Evolutionary conservation across 1,140 invertebrate species (phyloP).

Genomic region (Mercenaria mercenaria): DNA sequence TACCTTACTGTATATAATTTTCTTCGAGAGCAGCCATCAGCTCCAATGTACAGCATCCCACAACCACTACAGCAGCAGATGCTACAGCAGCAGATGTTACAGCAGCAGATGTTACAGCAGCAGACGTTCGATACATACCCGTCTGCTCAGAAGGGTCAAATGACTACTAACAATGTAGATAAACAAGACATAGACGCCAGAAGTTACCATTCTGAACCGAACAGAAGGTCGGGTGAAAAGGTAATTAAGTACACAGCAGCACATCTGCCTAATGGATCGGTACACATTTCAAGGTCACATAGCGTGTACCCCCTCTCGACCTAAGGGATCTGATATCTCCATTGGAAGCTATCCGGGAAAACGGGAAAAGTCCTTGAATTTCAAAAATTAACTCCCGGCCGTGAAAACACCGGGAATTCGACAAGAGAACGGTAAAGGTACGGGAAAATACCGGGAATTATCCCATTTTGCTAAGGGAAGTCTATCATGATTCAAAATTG

Average conservation of each 20-base stretch:
- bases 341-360: not conserved
- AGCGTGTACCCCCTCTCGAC: conserved; percentile 69
- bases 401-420: not conserved
- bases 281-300: conserved; percentile 34
- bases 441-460: no score
- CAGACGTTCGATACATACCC: not conserved
- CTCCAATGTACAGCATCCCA: not conserved
- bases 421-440: no score
- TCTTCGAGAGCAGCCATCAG: not conserved
- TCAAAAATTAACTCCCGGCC: no score
- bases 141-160: not conserved
- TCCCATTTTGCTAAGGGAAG: no score
- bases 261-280: conserved; percentile 48
- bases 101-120: not conserved
- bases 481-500: no score
- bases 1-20: not conserved
- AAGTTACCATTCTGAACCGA: conserved; percentile 37
- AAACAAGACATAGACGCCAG: not conserved
- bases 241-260: conserved; percentile 46
- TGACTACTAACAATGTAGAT: not conserved
- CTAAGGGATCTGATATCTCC: conserved; percentile 51
- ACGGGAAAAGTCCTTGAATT: no score
- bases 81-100: not conserved
- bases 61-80: not conserved
- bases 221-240: not conserved